Evolutionary conservation across 2,797 vertebrate genomes (phyloP).

Genomic region (Natrix natrix): DNA sequence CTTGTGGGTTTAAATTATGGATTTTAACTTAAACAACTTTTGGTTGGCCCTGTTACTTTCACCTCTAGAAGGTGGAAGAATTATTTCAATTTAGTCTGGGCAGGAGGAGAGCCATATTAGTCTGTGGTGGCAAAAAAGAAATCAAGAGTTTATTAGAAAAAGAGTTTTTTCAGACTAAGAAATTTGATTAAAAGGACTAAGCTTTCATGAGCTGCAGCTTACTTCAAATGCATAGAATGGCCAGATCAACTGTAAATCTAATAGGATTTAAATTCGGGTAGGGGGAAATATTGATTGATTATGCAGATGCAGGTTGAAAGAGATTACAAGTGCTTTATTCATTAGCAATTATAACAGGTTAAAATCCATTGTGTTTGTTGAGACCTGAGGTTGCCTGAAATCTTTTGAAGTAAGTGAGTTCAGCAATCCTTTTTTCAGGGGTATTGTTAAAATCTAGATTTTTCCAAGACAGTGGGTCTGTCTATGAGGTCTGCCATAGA

Average conservation of each 20-base stretch:
- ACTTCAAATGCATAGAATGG: neutral
- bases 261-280: neutral
- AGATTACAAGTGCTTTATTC: neutral
- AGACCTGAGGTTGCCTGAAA: neutral
- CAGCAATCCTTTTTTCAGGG: neutral
- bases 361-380: neutral
- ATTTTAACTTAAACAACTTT: neutral
- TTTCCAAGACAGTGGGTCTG: neutral
- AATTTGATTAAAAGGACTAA: neutral
- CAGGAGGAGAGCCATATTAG: neutral
- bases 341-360: neutral
- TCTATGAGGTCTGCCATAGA: neutral
- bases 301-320: neutral
- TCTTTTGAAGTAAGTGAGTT: neutral
- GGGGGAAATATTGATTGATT: neutral
- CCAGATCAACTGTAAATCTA: neutral
- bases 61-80: neutral
- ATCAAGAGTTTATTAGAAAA: neutral
- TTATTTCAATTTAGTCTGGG: too few species aligned
- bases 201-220: neutral
- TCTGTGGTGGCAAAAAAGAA: neutral
- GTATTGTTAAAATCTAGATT: neutral
- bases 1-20: neutral
- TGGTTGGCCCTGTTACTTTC: neutral
- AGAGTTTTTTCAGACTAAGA: neutral